Evolutionary conservation across 2,888 invertebrate species (phyloP).

Genomic region (Drosophila helvetica): DNA sequence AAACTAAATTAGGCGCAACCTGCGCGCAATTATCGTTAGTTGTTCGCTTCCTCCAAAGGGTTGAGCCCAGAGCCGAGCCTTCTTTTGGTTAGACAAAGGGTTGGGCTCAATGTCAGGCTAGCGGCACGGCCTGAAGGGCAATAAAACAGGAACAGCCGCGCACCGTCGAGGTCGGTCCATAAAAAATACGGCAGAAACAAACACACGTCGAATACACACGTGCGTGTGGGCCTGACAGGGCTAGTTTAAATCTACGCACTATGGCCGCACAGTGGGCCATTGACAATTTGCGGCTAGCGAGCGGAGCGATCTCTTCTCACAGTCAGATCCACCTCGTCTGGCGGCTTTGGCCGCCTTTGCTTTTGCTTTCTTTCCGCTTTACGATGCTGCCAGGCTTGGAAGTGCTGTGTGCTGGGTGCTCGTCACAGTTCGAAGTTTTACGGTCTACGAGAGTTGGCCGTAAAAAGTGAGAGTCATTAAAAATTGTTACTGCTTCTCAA

Average conservation of each 20-base stretch:
- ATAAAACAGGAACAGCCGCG: slow-evolving; percentile 60
- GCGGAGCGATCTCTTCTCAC: slow-evolving; percentile 55
- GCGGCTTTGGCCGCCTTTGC: slow-evolving; percentile 12
- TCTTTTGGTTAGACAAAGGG: slow-evolving; percentile 40
- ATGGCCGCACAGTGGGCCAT: slow-evolving; percentile 67
- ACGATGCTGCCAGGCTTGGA: slow-evolving; percentile 40
- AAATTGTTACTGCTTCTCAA: slow-evolving; percentile 83
- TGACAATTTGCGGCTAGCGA: slow-evolving; percentile 62
- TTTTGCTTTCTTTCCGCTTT: slow-evolving; percentile 39
- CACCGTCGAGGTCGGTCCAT: slow-evolving; percentile 37
- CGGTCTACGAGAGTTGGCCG: slow-evolving; percentile 72
- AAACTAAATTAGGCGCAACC: slow-evolving; percentile 75
- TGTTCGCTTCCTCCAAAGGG: slow-evolving; percentile 64
- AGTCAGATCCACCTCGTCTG: slow-evolving; percentile 1
- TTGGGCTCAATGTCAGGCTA: slow-evolving; percentile 66
- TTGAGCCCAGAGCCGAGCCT: slow-evolving; percentile 40
- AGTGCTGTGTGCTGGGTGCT: slow-evolving; percentile 8
- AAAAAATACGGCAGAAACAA: slow-evolving; percentile 45
- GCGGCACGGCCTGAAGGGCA: slow-evolving; percentile 50
- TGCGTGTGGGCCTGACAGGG: slow-evolving; percentile 23
- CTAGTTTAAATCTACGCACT: slow-evolving; percentile 59
- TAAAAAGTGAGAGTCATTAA: slow-evolving; percentile 84
- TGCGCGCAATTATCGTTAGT: slow-evolving; percentile 79
- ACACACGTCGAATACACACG: slow-evolving; percentile 13
- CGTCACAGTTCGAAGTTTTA: slow-evolving; percentile 61